These are phyloP conservation scores for Ctenicera cuprea DNA, from an alignment of 2,888 invertebrate species.

Conservation along the genomic window DNA sequence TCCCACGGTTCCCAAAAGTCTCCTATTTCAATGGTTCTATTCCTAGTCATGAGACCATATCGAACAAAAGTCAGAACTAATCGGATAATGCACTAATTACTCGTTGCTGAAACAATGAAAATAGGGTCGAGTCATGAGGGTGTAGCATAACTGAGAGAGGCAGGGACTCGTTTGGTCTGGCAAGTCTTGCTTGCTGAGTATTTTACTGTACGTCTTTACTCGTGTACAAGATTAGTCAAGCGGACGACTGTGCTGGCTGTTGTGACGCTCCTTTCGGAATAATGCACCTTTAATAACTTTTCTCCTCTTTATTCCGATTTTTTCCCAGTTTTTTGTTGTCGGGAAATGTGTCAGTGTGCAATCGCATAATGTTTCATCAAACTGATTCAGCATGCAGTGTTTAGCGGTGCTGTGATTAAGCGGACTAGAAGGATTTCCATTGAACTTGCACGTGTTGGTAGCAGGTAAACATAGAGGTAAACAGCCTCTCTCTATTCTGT, in stretches of 20 bases:
- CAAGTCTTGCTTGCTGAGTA: slow-evolving; percentile 31
- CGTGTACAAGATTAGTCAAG: slow-evolving; percentile 44
- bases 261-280: slow-evolving; percentile 38
- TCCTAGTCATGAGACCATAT: neutral
- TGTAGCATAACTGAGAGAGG: slow-evolving; percentile 42
- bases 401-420: slow-evolving; percentile 32
- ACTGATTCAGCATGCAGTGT: slow-evolving; percentile 26
- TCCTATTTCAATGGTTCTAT: slow-evolving; percentile 32
- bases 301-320: slow-evolving; percentile 8
- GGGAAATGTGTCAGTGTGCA: slow-evolving; percentile 39
- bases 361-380: slow-evolving; percentile 28
- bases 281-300: slow-evolving; percentile 33
- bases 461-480: slow-evolving; percentile 57
- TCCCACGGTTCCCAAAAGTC: slow-evolving; percentile 37
- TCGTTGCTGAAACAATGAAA: slow-evolving; percentile 32
- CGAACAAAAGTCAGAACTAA: slow-evolving; percentile 2
- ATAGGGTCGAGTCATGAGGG: slow-evolving; percentile 45
- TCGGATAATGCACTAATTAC: slow-evolving; percentile 16
- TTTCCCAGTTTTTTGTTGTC: slow-evolving; percentile 23
- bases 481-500: slow-evolving; percentile 45
- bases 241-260: slow-evolving; percentile 25
- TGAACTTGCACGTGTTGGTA: slow-evolving; percentile 55
- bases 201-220: slow-evolving; percentile 53
- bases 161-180: slow-evolving; percentile 41
- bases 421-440: slow-evolving; percentile 32